A percentile compares a stretch with the other conserved stretches of the same genome.
phyloP scores from a whole-genome alignment of 2,797 vertebrate genomes.

The Aplochiton taeniatus region DNA sequence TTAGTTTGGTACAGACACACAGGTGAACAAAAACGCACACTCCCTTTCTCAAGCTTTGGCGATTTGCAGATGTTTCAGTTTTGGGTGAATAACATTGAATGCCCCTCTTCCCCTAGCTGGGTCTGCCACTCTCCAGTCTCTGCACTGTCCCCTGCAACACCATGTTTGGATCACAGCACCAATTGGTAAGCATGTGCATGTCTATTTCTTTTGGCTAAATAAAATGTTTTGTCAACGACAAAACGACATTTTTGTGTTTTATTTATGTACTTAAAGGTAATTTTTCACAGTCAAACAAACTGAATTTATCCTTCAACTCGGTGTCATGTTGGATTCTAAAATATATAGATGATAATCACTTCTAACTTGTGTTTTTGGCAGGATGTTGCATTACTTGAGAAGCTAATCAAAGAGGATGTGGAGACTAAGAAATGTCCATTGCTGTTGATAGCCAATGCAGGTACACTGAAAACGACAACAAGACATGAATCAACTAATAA shows the following conservation, averaged over 20 bases:
- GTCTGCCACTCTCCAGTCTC: constrained; percentile 89
- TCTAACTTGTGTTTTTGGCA: constrained; percentile 50
- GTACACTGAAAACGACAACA: constrained; percentile 52
- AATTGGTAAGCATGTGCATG: constrained; percentile 84
- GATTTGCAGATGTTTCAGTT: no score
- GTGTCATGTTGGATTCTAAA: background rate
- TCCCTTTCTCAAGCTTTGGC: background rate
- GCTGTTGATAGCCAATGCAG: constrained; percentile 92
- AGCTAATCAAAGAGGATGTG: constrained; percentile 90
- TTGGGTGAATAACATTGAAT: background rate
- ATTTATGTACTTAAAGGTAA: no score
- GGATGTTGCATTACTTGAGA: constrained; percentile 93
- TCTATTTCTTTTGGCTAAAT: background rate
- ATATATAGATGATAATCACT: background rate
- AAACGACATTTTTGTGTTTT: no score
- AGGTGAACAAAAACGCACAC: background rate
- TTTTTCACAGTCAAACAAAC: background rate
- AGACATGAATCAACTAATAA: no score
- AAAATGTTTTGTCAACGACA: no score
- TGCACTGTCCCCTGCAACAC: constrained; percentile 96
- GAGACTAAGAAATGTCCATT: constrained; percentile 88
- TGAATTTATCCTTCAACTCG: background rate
- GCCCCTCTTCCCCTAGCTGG: constrained; percentile 75
- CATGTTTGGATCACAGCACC: constrained; percentile 97
- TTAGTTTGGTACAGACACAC: background rate